phyloP scores from a whole-genome alignment of 2,888 invertebrate species.

The Ormyrus pomaceus region DNA sequence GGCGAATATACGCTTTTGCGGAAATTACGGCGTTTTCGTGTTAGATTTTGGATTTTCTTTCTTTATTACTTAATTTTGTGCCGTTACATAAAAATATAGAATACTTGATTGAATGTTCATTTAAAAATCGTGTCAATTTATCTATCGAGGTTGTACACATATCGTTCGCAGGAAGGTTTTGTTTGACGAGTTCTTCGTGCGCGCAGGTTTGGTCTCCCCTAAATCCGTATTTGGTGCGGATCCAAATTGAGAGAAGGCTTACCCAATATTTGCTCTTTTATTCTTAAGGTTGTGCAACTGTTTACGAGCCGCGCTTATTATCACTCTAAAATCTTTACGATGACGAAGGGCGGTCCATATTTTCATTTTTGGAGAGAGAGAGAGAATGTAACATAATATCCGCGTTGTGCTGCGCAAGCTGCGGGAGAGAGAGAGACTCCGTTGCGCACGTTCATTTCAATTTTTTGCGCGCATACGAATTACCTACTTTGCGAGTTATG shows the following conservation, averaged over 20 bases:
- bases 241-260: neutral
- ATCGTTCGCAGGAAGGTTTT: too few species aligned
- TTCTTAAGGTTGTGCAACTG: neutral
- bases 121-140: too few species aligned
- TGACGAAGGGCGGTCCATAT: neutral
- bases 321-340: slow-evolving; percentile 15
- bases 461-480: slow-evolving; percentile 4
- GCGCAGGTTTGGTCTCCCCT: neutral
- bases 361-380: neutral
- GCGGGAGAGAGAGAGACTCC: neutral
- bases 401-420: too few species aligned
- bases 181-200: too few species aligned
- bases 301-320: slow-evolving; percentile 16
- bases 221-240: neutral
- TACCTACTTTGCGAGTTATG: slow-evolving; percentile 3
- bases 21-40: too few species aligned
- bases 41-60: too few species aligned
- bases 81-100: too few species aligned
- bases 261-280: neutral
- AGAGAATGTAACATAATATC: too few species aligned
- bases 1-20: too few species aligned
- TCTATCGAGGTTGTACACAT: too few species aligned
- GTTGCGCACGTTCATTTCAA: neutral
- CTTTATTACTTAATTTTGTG: too few species aligned
- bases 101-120: too few species aligned